These are phyloP conservation scores for Sebastes dallii DNA, from an alignment of 2,797 vertebrate species.

Conservation along the genomic window DNA sequence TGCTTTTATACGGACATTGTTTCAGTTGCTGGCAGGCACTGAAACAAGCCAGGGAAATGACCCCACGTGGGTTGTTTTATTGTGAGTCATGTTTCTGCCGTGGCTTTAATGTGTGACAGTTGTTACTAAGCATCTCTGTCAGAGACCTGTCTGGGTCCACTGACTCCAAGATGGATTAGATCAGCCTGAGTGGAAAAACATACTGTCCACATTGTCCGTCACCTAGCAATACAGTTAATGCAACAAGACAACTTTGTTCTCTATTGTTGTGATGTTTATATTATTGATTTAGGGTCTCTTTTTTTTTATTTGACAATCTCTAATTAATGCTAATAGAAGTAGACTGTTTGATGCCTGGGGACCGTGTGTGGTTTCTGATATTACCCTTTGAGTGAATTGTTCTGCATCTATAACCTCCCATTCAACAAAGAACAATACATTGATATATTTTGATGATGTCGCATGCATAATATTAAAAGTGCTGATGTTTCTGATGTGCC, in stretches of 20 bases:
- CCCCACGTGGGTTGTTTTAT: conserved; percentile 65
- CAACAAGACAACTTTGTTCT: neutral
- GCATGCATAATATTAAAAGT: conserved; percentile 61
- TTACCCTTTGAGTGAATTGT: conserved; percentile 34
- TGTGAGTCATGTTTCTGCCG: conserved; percentile 59
- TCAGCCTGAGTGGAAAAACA: conserved; percentile 20
- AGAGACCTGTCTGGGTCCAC: conserved; percentile 32
- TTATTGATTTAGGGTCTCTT: neutral
- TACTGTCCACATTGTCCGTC: conserved; percentile 46
- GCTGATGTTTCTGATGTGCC: conserved; percentile 51
- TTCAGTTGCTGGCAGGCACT: conserved; percentile 68
- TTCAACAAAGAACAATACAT: conserved; percentile 9
- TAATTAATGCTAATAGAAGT: conserved; percentile 2
- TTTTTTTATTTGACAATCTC: neutral
- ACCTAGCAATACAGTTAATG: conserved; percentile 16
- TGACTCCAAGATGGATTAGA: conserved; percentile 44
- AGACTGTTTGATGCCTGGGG: conserved; percentile 1
- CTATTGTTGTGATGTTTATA: neutral
- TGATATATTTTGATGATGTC: conserved; percentile 31
- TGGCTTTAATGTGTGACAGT: conserved; percentile 52
- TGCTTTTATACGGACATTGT: conserved; percentile 63
- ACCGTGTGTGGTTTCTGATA: conserved; percentile 18
- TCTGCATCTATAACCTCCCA: conserved; percentile 25
- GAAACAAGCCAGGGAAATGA: conserved; percentile 63
- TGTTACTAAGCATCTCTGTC: conserved; percentile 51